Evolutionary conservation across 2,797 vertebrate species (phyloP).

Genomic region (Acanthopagrus latus): DNA sequence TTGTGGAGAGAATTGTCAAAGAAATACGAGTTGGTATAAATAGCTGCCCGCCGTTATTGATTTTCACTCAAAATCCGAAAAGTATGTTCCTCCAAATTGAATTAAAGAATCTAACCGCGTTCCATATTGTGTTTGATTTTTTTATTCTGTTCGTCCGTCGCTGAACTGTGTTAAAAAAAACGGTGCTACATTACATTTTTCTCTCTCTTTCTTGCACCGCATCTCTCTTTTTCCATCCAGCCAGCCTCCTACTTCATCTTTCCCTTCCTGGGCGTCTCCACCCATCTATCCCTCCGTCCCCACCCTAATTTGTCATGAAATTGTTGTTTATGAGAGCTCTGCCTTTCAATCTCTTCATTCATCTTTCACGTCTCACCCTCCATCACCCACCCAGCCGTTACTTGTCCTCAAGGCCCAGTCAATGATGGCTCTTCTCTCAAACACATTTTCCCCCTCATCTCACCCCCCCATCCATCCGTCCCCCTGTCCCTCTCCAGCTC

Average conservation of each 20-base stretch:
- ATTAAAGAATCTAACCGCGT: not conserved
- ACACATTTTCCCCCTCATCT: conserved; percentile 58
- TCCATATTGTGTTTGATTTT: not conserved
- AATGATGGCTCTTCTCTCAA: conserved; percentile 59
- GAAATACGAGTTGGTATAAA: conserved; percentile 26
- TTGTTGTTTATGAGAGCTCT: conserved; percentile 61
- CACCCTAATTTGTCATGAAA: conserved; percentile 57
- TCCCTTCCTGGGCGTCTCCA: conserved; percentile 18
- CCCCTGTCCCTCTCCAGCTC: not conserved
- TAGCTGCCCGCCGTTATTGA: conserved; percentile 51
- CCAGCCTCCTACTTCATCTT: conserved; percentile 16
- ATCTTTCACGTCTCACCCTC: conserved; percentile 47
- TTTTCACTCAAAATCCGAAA: conserved; percentile 26
- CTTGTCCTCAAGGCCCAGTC: conserved; percentile 78
- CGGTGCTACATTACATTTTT: no score
- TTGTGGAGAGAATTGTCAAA: conserved; percentile 20
- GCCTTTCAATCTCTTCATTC: conserved; percentile 50
- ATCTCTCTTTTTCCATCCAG: conserved; percentile 6
- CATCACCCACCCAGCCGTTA: conserved; percentile 55
- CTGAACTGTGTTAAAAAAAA: not conserved
- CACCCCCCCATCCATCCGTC: conserved; percentile 38
- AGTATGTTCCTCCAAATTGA: conserved; percentile 21
- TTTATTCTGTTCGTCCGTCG: not conserved
- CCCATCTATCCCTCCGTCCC: conserved; percentile 39
- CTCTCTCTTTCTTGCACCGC: no score